These are phyloP conservation scores for Malthinus seriepunctatus DNA, from an alignment of 2,888 invertebrate species.

Conservation along the genomic window DNA sequence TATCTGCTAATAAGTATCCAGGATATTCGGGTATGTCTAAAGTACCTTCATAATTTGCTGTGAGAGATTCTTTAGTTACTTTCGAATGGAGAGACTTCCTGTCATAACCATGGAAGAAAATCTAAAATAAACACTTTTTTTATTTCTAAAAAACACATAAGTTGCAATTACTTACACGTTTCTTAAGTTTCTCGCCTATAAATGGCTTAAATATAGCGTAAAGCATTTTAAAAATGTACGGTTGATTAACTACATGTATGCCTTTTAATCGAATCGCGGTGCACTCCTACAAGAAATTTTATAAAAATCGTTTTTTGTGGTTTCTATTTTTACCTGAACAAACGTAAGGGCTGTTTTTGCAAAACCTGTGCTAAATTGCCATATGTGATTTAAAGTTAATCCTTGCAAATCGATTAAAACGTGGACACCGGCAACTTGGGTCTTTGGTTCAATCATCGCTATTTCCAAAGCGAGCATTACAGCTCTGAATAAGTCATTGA, in stretches of 20 bases:
- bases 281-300: conserved; percentile 66
- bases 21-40: conserved; percentile 65
- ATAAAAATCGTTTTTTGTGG: too few species aligned
- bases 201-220: conserved; percentile 89
- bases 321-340: conserved; percentile 60
- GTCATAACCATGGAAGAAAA: conserved; percentile 76
- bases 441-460: conserved; percentile 76
- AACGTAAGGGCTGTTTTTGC: conserved; percentile 74
- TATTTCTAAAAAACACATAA: background rate
- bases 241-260: conserved; percentile 87
- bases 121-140: conserved; percentile 49
- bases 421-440: conserved; percentile 76
- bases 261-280: conserved; percentile 82
- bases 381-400: conserved; percentile 70
- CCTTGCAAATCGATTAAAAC: conserved; percentile 79
- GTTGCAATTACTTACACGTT: conserved; percentile 61
- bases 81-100: conserved; percentile 62
- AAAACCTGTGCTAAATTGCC: conserved; percentile 77
- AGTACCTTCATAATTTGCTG: conserved; percentile 68
- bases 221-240: conserved; percentile 82
- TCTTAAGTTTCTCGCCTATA: conserved; percentile 78
- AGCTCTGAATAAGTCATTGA: conserved; percentile 71
- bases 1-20: conserved; percentile 68
- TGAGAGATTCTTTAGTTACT: conserved; percentile 63
- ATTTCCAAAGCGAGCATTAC: conserved; percentile 72